These are phyloP conservation scores for Oligia latruncula DNA, from an alignment of 2,888 invertebrate species.

Conservation along the genomic window DNA sequence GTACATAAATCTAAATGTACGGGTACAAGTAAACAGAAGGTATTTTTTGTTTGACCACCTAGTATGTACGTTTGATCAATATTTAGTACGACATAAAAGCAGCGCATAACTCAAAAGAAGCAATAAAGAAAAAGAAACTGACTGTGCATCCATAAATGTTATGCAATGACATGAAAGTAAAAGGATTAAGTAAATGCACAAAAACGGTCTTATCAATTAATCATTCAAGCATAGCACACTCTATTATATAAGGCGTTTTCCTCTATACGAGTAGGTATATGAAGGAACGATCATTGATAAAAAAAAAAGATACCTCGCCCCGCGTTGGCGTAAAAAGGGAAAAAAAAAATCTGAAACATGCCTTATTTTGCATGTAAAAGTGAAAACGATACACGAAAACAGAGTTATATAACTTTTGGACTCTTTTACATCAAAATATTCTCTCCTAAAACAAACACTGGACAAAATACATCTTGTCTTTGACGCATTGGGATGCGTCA, in stretches of 20 bases:
- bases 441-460: constrained; percentile 61
- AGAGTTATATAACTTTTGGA: constrained; percentile 1
- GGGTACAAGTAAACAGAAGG: constrained; percentile 16
- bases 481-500: constrained; percentile 82
- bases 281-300: too few species aligned
- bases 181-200: constrained; percentile 37
- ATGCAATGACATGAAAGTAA: constrained; percentile 38
- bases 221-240: constrained; percentile 17
- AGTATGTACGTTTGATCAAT: constrained; percentile 33
- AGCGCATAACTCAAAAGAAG: constrained; percentile 15
- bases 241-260: background rate
- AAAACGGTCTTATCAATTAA: constrained; percentile 22
- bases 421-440: constrained; percentile 13
- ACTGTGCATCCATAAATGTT: constrained; percentile 24
- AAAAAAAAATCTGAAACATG: background rate
- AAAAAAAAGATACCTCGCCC: background rate
- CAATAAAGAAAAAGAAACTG: constrained; percentile 24
- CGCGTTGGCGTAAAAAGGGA: background rate
- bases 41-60: constrained; percentile 43
- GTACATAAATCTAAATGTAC: constrained; percentile 38
- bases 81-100: constrained; percentile 69
- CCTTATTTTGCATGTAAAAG: background rate
- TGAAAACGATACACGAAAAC: constrained; percentile 12
- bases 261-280: too few species aligned
- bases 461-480: constrained; percentile 77